Percentiles rank a stretch among this genome's conserved stretches.
phyloP scores from a whole-genome alignment of 2,888 invertebrate genomes.

The Sphaerophoria taeniata region DNA sequence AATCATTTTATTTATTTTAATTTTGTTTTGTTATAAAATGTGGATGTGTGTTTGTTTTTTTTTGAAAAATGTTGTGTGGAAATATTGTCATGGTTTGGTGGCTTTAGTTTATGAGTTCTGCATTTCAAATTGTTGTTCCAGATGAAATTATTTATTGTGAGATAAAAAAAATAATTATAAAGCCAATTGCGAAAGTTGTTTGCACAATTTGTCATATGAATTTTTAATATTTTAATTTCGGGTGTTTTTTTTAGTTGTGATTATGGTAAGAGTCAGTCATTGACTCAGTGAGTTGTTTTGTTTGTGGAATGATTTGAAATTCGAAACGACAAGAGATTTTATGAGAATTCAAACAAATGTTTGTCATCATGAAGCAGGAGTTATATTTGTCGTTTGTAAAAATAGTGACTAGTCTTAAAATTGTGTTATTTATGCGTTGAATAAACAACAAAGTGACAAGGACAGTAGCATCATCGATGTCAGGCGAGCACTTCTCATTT shows the following conservation, averaged over 20 bases:
- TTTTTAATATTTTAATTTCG: slow-evolving; percentile 1
- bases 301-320: too few relatives aligned
- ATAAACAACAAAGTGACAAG: too few relatives aligned
- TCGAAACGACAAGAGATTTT: too few relatives aligned
- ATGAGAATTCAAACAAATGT: too few relatives aligned
- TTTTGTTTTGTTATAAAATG: not conserved
- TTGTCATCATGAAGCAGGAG: too few relatives aligned
- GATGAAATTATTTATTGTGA: not conserved
- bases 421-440: too few relatives aligned
- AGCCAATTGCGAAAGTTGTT: slow-evolving; percentile 1
- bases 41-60: not conserved
- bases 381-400: too few relatives aligned
- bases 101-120: slow-evolving; percentile 23
- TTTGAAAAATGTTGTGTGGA: slow-evolving; percentile 22
- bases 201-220: not conserved
- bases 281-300: not conserved
- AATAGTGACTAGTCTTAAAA: too few relatives aligned
- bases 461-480: too few relatives aligned
- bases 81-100: slow-evolving; percentile 27
- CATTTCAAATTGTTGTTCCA: not conserved
- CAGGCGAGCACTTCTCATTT: too few relatives aligned
- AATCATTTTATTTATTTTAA: not conserved
- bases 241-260: not conserved
- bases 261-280: slow-evolving; percentile 3
- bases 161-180: not conserved